Base-by-base conservation (phyloP, 2,797 vertebrate species). In the Podargus strigoides region DNA sequence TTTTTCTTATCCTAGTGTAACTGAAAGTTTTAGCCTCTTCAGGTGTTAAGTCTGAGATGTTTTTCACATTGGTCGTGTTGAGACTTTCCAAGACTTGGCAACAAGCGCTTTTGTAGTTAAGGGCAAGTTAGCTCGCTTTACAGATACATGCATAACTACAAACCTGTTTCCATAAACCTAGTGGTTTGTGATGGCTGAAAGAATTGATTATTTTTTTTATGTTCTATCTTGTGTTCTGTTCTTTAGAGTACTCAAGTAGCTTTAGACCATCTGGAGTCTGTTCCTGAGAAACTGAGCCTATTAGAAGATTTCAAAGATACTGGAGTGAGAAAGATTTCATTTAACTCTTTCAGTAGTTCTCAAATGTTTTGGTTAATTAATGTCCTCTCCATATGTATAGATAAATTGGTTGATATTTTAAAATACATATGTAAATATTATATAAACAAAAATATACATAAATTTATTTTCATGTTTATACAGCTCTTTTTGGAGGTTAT, bases 251-350 rank as follows among this genome's bases (percentile, higher is more conserved):
- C 98, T 41, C 98, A 93, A 96, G 92, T 98, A 91, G 98, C 98
- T 67, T 88, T 99, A 96, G 98, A 99, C 83, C 98, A 99, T 98
- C 97, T 99, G 97, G 99, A 99, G 91, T 98, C 98, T 60, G 98
- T 99, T 87, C 99, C 99, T 89, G 99, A 99, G 93, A 99, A 99
- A 94, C 97, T 98, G n/a, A 98, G 95, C 97, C 97, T 99, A 44
- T 97, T 99, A 91, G 98, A 99, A 91, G 98, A 98, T 93, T 98
- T 98, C 95, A 99, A 97, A 97, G 98, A 98, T 87, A 97, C 97
- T 42, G 98, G 98, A 97, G 99, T 99, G 73, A 97, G 96, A 97
- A 95, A 66, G 28, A 92, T 88, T 96, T 97, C 52, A 49, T 94
- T 96, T 97, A 70, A 95, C 78, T 97, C 52, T 96, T 96, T 95